Conservation (phyloP, 1,140 invertebrate species). For the Drosophila lacertosa region DNA sequence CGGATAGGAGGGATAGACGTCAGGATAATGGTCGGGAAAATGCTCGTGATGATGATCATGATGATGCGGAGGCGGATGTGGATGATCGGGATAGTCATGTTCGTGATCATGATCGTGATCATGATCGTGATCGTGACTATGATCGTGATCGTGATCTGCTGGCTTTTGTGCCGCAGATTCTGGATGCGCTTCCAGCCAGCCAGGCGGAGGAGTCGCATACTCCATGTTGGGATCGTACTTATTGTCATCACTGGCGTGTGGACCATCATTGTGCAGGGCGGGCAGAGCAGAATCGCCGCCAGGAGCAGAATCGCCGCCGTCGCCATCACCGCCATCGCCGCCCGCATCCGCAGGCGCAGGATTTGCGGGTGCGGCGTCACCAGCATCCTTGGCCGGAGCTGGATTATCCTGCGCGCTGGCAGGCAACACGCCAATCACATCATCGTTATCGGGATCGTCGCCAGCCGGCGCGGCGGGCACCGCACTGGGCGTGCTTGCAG, state of each 20-base stretch:
- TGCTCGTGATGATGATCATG: conserved; percentile 67
- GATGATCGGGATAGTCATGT: conserved; percentile 78
- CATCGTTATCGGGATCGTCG: conserved; percentile 64
- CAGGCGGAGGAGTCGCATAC: conserved; percentile 77
- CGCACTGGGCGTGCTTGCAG: conserved; percentile 46
- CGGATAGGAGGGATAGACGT: conserved; percentile 77
- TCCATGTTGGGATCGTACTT: conserved; percentile 76
- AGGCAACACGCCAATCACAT: conserved; percentile 70
- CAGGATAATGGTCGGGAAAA: conserved; percentile 71
- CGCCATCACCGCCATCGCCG: conserved; percentile 9
- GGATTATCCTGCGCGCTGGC: conserved; percentile 73
- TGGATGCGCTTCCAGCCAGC: conserved; percentile 73
- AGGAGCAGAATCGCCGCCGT: conserved; percentile 16
- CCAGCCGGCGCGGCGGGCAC: conserved; percentile 30
- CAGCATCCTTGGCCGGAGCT: conserved; percentile 43
- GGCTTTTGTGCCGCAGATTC: conserved; percentile 62
- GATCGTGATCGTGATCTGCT: conserved; percentile 51
- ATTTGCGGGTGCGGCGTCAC: conserved; percentile 6
- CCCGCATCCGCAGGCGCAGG: conserved; percentile 25
- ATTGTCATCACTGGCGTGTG: conserved; percentile 49
- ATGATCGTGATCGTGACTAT: conserved; percentile 41
- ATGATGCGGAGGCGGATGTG: conserved; percentile 49
- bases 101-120: conserved; percentile 57
- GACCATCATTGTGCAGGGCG: conserved; percentile 46
- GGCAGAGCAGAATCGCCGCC: conserved; percentile 37